Base-by-base conservation (phyloP, 2,797 vertebrate species). In the Chaunax sp. region DNA sequence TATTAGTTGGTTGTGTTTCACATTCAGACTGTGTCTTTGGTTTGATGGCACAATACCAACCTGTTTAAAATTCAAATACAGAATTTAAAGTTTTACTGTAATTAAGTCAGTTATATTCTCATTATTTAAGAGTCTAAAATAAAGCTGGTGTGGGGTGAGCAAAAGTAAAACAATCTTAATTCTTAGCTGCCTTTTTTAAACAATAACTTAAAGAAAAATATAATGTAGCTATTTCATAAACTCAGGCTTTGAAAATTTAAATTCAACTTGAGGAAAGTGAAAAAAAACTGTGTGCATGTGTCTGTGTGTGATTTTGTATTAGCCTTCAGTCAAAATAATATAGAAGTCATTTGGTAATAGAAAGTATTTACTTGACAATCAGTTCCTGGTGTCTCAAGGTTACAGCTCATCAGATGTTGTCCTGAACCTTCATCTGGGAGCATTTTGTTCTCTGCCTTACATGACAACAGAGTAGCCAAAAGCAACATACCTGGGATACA, bases 281-380 rank as follows among this genome's bases (percentile, higher is more conserved):
- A n/a, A 30, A 30, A 8, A 4, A 30, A 30, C 8, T 30, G 28
- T 9, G 9, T 6, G 9, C 28, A 6, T 30, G 5, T 30, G 5
- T 30, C 28, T 30, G 28, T 30, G 28, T 2, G 9, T 30, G 28
- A 30, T 30, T 30, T 30, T 5, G 28, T 4, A 5, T 6, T 30
- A 30, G 28, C 9, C 28, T 30, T 9, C 9, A 30, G 5, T 30
- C 28, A 30, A 30, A 5, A 9, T 5, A 30, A 30, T 35, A 11
- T 35, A 35, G 12, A 30, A 4, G 28, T 30, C 2, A 4, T 9
- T 35, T n/a, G n/a, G n/a, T n/a, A n/a, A n/a, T n/a, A n/a, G 33
- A 35, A 14, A 22, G 49, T n/a, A 56, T 28, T 85, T 84, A 93
- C 92, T 41, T 44, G 4, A 62, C 91, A 92, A 57, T 94, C 93